These are phyloP conservation scores for Himalopsyche tibetana DNA, from an alignment of 2,888 invertebrate species.

Conservation along the genomic window DNA sequence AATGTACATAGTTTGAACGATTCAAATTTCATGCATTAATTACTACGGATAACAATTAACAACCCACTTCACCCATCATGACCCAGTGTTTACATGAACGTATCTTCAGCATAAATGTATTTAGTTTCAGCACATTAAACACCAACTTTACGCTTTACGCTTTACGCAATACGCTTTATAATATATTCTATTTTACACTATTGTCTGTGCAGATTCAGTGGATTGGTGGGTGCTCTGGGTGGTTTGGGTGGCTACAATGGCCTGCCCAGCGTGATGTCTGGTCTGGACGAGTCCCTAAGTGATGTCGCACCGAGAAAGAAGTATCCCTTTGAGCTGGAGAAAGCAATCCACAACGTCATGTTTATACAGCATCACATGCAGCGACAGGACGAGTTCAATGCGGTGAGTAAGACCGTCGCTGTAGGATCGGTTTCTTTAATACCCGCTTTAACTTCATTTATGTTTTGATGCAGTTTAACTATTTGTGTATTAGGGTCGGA, in stretches of 20 bases:
- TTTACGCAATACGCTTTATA: too few relatives aligned
- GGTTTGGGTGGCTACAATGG: constrained; percentile 86
- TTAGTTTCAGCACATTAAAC: too few relatives aligned
- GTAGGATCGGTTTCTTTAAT: neutral
- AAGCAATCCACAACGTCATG: constrained; percentile 96
- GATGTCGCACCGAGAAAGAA: constrained; percentile 89
- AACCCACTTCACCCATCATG: too few relatives aligned
- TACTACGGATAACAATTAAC: too few relatives aligned
- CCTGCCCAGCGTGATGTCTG: constrained; percentile 88
- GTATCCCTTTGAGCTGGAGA: constrained; percentile 94
- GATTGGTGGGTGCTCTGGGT: constrained; percentile 85
- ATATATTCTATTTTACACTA: constrained; percentile 35
- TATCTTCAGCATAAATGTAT: too few relatives aligned
- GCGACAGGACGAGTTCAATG: constrained; percentile 95
- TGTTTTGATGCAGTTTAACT: constrained; percentile 52
- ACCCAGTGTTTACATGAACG: too few relatives aligned
- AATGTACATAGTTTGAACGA: too few relatives aligned
- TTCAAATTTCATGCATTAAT: too few relatives aligned
- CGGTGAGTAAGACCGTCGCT: constrained; percentile 78
- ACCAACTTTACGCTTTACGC: too few relatives aligned
- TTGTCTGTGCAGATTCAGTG: constrained; percentile 79
- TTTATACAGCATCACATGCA: constrained; percentile 97
- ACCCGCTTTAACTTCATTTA: neutral
- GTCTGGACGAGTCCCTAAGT: constrained; percentile 88
- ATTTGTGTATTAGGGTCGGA: too few relatives aligned